Conservation (phyloP, 2,797 vertebrate species). For the Hypotaenidia okinawae region DNA sequence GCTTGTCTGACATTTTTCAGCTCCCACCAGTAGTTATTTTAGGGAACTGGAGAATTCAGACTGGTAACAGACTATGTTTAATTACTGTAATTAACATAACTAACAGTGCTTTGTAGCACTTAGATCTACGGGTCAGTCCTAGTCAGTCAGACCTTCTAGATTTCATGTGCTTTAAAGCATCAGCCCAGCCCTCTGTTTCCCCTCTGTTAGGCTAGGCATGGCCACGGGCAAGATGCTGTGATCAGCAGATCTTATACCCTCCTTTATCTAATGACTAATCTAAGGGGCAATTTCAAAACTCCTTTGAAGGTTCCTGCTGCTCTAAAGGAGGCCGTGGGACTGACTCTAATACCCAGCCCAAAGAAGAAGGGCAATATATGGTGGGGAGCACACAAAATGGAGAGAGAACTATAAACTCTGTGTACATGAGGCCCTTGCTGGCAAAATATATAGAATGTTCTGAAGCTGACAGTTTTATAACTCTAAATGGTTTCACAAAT, state of each 20-base stretch:
- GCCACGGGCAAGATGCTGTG: neutral
- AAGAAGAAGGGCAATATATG: fast-evolving
- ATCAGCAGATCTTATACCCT: neutral
- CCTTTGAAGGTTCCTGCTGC: neutral
- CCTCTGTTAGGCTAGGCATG: neutral
- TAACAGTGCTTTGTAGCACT: neutral
- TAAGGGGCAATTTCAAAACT: neutral
- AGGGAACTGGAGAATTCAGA: neutral
- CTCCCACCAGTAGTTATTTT: neutral
- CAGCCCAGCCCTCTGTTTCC: neutral
- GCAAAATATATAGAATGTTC: slow-evolving; percentile 41
- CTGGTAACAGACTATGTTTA: neutral
- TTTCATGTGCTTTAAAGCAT: neutral
- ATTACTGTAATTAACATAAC: neutral
- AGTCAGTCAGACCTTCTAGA: neutral
- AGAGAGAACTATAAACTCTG: neutral
- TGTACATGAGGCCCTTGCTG: neutral
- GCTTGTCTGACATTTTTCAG: neutral
- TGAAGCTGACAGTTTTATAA: slow-evolving; percentile 64
- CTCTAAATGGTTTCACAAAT: slow-evolving; percentile 43
- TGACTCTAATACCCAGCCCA: neutral
- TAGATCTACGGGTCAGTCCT: neutral
- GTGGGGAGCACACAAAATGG: neutral
- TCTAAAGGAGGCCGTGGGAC: neutral
- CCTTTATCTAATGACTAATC: neutral